Evolutionary conservation across 2,113 vertebrate genomes (phyloP).

Genomic region (Salminus brasiliensis): DNA sequence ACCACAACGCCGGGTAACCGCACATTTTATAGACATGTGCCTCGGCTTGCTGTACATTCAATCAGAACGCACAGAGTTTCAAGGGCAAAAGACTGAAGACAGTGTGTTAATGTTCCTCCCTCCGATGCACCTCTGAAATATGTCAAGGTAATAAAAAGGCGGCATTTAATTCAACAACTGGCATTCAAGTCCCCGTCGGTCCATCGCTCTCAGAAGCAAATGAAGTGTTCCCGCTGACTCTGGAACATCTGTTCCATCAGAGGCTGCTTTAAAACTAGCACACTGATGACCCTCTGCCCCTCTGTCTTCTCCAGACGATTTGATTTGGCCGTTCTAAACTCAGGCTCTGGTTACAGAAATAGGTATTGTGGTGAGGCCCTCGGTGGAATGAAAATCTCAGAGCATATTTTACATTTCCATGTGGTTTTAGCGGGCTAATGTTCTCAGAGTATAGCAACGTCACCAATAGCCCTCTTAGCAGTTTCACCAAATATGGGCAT

Average conservation of each 20-base stretch:
- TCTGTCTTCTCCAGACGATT: slow-evolving; percentile 27
- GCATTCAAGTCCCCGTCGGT: not conserved
- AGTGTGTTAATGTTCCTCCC: not conserved
- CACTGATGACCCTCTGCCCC: slow-evolving; percentile 29
- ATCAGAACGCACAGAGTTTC: slow-evolving; percentile 39
- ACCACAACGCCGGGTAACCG: slow-evolving; percentile 26
- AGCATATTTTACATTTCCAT: slow-evolving; percentile 73
- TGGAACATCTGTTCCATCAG: slow-evolving; percentile 5
- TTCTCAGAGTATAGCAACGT: slow-evolving; percentile 59
- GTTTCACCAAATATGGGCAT: slow-evolving; percentile 84
- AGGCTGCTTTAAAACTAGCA: slow-evolving; percentile 9
- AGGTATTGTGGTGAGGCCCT: slow-evolving; percentile 57
- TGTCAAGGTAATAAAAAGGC: slow-evolving; percentile 26
- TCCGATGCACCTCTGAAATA: not conserved
- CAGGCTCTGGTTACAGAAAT: slow-evolving; percentile 52
- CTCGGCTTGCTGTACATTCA: slow-evolving; percentile 43
- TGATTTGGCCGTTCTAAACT: slow-evolving; percentile 43
- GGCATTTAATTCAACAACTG: slow-evolving; percentile 32
- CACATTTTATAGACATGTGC: slow-evolving; percentile 57
- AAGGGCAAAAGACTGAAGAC: slow-evolving; percentile 25
- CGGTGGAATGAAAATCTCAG: slow-evolving; percentile 73
- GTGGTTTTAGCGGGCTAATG: slow-evolving; percentile 69
- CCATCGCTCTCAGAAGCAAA: not conserved
- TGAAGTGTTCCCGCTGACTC: slow-evolving; percentile 9
- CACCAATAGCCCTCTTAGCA: slow-evolving; percentile 58